Evolutionary conservation across 1,140 invertebrate genomes (phyloP).

Genomic region (Scaptodrosophila lebanonensis): DNA sequence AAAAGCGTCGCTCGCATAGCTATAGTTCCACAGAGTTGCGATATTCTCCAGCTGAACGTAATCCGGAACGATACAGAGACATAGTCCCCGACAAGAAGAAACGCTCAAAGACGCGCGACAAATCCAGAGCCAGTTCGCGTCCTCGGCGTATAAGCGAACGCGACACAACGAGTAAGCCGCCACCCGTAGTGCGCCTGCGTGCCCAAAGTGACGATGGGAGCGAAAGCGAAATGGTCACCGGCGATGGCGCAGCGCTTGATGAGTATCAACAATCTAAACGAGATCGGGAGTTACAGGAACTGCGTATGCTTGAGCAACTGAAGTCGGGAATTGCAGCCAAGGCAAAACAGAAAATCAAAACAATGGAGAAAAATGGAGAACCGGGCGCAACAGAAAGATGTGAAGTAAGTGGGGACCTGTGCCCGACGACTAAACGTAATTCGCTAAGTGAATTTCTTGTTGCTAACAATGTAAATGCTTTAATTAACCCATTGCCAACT

Average conservation of each 20-base stretch:
- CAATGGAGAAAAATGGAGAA: slow-evolving; percentile 78
- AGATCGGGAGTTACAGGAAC: slow-evolving; percentile 77
- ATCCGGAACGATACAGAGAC: slow-evolving; percentile 82
- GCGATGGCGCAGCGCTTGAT: slow-evolving; percentile 34
- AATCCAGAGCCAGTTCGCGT: background rate
- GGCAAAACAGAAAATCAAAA: slow-evolving; percentile 79
- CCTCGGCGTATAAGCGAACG: no score
- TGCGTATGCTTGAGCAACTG: slow-evolving; percentile 81
- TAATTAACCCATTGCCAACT: slow-evolving; percentile 62
- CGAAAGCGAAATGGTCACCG: slow-evolving; percentile 52
- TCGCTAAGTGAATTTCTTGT: slow-evolving; percentile 75
- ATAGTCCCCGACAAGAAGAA: slow-evolving; percentile 77
- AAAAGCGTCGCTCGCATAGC: slow-evolving; percentile 40
- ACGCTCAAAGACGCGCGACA: slow-evolving; percentile 23
- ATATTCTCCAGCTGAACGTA: slow-evolving; percentile 82
- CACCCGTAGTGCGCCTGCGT: slow-evolving; percentile 81
- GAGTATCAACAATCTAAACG: slow-evolving; percentile 78
- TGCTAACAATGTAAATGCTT: slow-evolving; percentile 71
- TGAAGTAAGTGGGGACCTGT: slow-evolving; percentile 62
- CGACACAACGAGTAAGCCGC: slow-evolving; percentile 46
- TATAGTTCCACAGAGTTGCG: slow-evolving; percentile 78
- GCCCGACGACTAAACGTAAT: slow-evolving; percentile 60
- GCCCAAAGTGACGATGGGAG: slow-evolving; percentile 82
- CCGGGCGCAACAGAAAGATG: slow-evolving; percentile 31
- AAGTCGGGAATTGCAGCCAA: slow-evolving; percentile 82